phyloP scores from a whole-genome alignment of 2,113 vertebrate genomes.

The Calyptommatus sinebrachiatus region DNA sequence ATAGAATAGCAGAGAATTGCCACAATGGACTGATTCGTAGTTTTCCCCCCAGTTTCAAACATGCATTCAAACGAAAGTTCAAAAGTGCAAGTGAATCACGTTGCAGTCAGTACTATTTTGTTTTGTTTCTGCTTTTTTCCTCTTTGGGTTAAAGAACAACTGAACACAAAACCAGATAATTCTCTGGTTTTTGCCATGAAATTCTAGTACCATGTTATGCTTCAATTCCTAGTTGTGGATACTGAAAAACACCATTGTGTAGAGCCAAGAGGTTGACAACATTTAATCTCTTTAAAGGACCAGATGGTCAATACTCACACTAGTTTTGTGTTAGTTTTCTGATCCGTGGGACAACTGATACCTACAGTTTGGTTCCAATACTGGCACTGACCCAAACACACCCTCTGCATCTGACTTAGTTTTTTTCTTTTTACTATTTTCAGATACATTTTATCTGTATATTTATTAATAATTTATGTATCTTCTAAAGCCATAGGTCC shows the following conservation, averaged over 20 bases:
- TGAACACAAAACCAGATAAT: constrained; percentile 8
- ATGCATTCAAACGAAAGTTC: constrained; percentile 15
- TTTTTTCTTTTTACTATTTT: no score
- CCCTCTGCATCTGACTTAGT: not conserved
- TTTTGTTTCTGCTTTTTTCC: not conserved
- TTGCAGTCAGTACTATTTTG: constrained; percentile 7
- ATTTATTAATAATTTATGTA: no score
- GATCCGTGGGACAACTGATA: not conserved
- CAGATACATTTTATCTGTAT: no score
- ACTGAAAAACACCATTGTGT: constrained; percentile 15
- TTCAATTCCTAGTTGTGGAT: constrained; percentile 25
- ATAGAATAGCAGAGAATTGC: not conserved
- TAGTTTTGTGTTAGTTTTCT: constrained; percentile 17
- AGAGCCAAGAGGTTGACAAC: constrained; percentile 31
- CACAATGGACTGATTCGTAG: not conserved
- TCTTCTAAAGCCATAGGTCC: no score
- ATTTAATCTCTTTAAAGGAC: constrained; percentile 45
- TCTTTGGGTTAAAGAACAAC: not conserved
- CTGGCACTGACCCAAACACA: constrained; percentile 30
- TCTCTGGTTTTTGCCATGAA: constrained; percentile 35
- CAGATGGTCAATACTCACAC: not conserved
- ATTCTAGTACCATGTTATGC: constrained; percentile 2
- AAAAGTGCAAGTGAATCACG: constrained; percentile 31
- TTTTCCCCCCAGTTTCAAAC: not conserved
- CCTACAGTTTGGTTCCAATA: constrained; percentile 21